These are phyloP conservation scores for Zophobas atratus DNA, from an alignment of 1,140 invertebrate species.

Conservation along the genomic window DNA sequence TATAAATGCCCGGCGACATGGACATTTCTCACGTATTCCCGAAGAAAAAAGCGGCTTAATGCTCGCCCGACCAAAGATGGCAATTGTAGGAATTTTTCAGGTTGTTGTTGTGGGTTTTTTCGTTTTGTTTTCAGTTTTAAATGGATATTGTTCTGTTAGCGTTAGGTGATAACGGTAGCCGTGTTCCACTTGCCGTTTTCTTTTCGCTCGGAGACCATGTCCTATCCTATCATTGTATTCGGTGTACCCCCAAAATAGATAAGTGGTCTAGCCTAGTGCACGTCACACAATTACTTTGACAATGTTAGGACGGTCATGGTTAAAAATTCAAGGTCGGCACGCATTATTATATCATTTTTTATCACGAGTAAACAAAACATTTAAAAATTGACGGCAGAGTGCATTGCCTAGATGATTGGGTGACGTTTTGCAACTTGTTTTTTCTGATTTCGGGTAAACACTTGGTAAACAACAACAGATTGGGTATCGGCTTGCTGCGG, in stretches of 20 bases:
- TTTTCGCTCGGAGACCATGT: constrained; percentile 8
- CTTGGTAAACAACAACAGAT: too few relatives aligned
- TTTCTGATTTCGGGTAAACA: neutral
- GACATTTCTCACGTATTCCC: neutral
- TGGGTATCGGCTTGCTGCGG: too few relatives aligned
- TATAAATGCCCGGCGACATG: neutral
- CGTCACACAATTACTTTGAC: constrained; percentile 44
- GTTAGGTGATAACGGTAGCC: neutral
- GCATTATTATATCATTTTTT: constrained; percentile 51
- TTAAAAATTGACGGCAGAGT: constrained; percentile 34
- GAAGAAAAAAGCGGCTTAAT: neutral
- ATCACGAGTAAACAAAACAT: constrained; percentile 43
- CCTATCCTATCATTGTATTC: constrained; percentile 47
- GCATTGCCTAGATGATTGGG: constrained; percentile 42
- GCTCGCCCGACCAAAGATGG: neutral
- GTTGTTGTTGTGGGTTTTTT: neutral
- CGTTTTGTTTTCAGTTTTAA: neutral
- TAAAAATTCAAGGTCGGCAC: constrained; percentile 50
- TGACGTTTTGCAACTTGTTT: constrained; percentile 27
- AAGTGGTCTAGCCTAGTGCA: constrained; percentile 38
- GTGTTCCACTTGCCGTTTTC: neutral
- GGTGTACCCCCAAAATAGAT: constrained; percentile 42
- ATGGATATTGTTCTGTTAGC: constrained; percentile 22
- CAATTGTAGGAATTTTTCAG: neutral
- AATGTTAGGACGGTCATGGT: constrained; percentile 51